phyloP scores from a whole-genome alignment of 2,113 vertebrate species.

The Piprites chloris region DNA sequence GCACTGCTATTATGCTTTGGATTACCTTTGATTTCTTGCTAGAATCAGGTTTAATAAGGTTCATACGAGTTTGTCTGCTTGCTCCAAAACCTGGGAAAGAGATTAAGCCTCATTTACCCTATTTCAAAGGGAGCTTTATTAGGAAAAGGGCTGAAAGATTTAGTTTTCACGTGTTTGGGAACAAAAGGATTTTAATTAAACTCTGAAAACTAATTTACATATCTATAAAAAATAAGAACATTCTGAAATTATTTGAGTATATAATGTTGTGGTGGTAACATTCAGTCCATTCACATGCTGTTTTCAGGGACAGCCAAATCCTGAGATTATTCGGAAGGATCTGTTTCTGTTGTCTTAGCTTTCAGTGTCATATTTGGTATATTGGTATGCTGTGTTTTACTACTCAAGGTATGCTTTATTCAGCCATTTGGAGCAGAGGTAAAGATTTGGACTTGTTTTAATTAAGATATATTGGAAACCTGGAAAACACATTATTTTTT shows the following conservation, averaged over 20 bases:
- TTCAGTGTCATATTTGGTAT: background rate
- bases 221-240: background rate
- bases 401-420: background rate
- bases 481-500: constrained; percentile 73
- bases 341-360: background rate
- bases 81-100: background rate
- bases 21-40: background rate
- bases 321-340: background rate
- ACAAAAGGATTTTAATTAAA: background rate
- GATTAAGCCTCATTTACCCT: background rate
- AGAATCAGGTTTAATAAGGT: background rate
- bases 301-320: background rate
- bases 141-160: background rate
- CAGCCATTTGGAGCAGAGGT: constrained; percentile 11
- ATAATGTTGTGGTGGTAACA: background rate
- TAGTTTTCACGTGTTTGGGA: background rate
- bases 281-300: background rate
- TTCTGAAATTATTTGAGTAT: background rate
- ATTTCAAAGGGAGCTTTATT: background rate
- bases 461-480: constrained; percentile 53
- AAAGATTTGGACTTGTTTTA: constrained; percentile 26
- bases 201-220: background rate
- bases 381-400: background rate
- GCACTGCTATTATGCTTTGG: background rate
- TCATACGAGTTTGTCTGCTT: background rate